phyloP scores from a whole-genome alignment of 2,113 vertebrate species.

The Dendropsophus ebraccatus region DNA sequence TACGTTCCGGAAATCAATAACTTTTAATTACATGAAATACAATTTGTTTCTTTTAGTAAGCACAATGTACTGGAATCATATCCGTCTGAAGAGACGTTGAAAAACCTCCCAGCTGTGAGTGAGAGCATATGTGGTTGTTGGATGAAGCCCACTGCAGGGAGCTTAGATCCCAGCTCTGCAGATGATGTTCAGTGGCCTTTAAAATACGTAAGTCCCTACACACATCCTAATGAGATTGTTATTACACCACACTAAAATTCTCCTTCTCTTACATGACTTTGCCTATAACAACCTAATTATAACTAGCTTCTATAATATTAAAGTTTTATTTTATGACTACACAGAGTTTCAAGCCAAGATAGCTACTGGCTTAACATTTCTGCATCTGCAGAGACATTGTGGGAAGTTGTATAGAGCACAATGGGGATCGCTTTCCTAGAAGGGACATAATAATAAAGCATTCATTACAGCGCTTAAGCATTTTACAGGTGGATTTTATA shows the following conservation, averaged over 20 bases:
- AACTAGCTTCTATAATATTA: neutral
- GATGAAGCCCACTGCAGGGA: conserved; percentile 37
- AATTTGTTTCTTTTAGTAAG: conserved; percentile 4
- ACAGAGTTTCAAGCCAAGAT: neutral
- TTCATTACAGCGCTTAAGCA: neutral
- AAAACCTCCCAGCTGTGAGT: neutral
- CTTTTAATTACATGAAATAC: neutral
- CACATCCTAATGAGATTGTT: conserved; percentile 30
- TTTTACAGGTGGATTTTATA: neutral
- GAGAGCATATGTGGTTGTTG: conserved; percentile 29
- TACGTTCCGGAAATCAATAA: neutral
- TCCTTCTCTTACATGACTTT: neutral
- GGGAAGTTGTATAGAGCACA: neutral
- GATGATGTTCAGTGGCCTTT: conserved; percentile 38
- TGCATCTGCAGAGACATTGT: neutral
- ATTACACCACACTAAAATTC: conserved; percentile 24
- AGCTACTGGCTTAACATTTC: neutral
- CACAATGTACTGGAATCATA: neutral
- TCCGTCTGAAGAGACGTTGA: neutral
- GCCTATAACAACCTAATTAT: conserved; percentile 28
- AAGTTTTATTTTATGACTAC: neutral
- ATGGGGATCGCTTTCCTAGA: neutral
- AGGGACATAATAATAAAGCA: neutral
- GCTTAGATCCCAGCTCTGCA: conserved; percentile 19
- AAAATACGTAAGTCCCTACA: conserved; percentile 32